Percentiles rank a stretch among this genome's conserved stretches.
phyloP scores from a whole-genome alignment of 1,140 invertebrate species.

The Planococcus citri region DNA sequence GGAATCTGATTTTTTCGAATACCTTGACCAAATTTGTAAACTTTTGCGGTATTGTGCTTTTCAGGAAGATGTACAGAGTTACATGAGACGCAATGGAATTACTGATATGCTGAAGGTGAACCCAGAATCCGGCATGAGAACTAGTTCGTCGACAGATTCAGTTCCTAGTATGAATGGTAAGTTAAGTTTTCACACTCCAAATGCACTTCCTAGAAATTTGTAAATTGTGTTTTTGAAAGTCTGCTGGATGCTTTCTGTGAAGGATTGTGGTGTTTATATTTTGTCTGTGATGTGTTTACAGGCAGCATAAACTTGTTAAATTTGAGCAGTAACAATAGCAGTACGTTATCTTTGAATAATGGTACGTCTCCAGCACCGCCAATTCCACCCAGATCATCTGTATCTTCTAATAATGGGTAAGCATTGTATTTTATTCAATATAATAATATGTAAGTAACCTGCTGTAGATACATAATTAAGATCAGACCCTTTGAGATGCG shows the following conservation, averaged over 20 bases:
- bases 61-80: constrained; percentile 39
- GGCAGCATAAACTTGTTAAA: constrained; percentile 24
- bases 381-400: constrained; percentile 22
- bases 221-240: too few relatives aligned
- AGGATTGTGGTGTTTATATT: not conserved
- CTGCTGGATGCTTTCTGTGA: too few relatives aligned
- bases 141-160: constrained; percentile 23
- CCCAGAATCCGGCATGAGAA: constrained; percentile 11
- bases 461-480: too few relatives aligned
- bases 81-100: constrained; percentile 38
- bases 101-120: constrained; percentile 39
- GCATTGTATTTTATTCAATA: too few relatives aligned
- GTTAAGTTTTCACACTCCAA: too few relatives aligned
- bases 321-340: constrained; percentile 32
- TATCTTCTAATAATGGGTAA: not conserved
- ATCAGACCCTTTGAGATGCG: too few relatives aligned
- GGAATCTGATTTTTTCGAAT: too few relatives aligned
- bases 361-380: constrained; percentile 12
- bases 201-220: not conserved
- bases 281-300: not conserved
- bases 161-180: constrained; percentile 19
- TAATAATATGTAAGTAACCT: too few relatives aligned
- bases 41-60: too few relatives aligned
- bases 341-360: constrained; percentile 25
- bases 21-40: too few relatives aligned